Evolutionary conservation across 2,113 vertebrate species (phyloP).

Genomic region (Cyprinodon variegatus): DNA sequence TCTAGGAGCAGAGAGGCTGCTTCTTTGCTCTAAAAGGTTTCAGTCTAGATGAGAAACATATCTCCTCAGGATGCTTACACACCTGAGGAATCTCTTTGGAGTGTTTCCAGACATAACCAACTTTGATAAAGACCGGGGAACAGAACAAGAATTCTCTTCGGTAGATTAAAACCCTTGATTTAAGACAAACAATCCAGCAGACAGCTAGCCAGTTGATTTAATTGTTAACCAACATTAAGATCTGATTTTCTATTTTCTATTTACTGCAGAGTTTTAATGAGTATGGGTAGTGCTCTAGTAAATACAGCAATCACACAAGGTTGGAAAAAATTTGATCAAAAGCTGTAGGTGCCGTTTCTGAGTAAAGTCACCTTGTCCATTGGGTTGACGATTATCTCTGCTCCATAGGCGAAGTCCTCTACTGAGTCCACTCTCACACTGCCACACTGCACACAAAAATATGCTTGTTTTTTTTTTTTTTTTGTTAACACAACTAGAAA

Average conservation of each 20-base stretch:
- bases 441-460: slow-evolving; percentile 65
- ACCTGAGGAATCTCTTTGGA: too few species aligned
- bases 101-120: background rate
- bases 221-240: background rate
- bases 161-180: background rate
- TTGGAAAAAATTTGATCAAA: too few species aligned
- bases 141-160: background rate
- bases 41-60: too few species aligned
- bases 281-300: too few species aligned
- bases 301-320: too few species aligned
- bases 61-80: too few species aligned
- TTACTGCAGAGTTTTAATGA: background rate
- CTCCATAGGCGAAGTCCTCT: slow-evolving; percentile 92
- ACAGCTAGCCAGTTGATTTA: background rate
- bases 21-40: too few species aligned
- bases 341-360: too few species aligned
- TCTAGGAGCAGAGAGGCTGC: too few species aligned
- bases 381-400: slow-evolving; percentile 85
- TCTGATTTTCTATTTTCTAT: background rate
- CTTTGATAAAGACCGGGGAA: background rate
- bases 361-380: slow-evolving; percentile 75
- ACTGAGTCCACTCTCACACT: slow-evolving; percentile 90
- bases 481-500: background rate
- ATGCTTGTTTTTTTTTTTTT: too few species aligned
- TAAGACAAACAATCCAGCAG: background rate